phyloP scores from a whole-genome alignment of 2,888 invertebrate genomes.

The Tiphia femorata region DNA sequence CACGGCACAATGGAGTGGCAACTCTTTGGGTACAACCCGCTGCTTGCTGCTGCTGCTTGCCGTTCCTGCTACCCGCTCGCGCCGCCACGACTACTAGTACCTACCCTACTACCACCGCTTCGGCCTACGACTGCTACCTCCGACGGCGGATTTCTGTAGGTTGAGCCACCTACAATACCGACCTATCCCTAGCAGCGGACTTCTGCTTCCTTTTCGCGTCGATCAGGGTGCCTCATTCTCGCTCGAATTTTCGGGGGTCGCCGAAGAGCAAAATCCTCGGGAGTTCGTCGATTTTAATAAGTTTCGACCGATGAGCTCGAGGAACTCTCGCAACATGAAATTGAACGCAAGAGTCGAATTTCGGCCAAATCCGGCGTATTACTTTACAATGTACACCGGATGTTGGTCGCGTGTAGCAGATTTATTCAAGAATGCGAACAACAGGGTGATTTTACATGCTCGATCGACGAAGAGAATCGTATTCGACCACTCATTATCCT shows the following conservation, averaged over 20 bases:
- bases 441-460: too few relatives aligned
- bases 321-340: too few relatives aligned
- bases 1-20: conserved; percentile 64
- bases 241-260: background rate
- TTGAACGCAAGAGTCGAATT: too few relatives aligned
- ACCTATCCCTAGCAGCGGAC: conserved; percentile 38
- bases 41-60: conserved; percentile 22
- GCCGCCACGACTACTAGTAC: background rate
- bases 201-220: conserved; percentile 30
- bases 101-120: background rate
- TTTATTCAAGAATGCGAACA: too few relatives aligned
- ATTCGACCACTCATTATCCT: too few relatives aligned
- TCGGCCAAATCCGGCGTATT: too few relatives aligned
- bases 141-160: conserved; percentile 26
- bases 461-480: too few relatives aligned
- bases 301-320: too few relatives aligned
- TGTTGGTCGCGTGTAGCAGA: too few relatives aligned
- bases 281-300: too few relatives aligned
- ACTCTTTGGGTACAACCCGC: conserved; percentile 54
- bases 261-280: background rate
- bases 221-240: conserved; percentile 25
- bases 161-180: conserved; percentile 38
- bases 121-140: conserved; percentile 14
- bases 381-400: too few relatives aligned
- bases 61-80: conserved; percentile 12